Percentiles rank a stretch among this genome's conserved stretches.
phyloP scores from a whole-genome alignment of 2,113 vertebrate genomes.

The Clupea harengus region DNA sequence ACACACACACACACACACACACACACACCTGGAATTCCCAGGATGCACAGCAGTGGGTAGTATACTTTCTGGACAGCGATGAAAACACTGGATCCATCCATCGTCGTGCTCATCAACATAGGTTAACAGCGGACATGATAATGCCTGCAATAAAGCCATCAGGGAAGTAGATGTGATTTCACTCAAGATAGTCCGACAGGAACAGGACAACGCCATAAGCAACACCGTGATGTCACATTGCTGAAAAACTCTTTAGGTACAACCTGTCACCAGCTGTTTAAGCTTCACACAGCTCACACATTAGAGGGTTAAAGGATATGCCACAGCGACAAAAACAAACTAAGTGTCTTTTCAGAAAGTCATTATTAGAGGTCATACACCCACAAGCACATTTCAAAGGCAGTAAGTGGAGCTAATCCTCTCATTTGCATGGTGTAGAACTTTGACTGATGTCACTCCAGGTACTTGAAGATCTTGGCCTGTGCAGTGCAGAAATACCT shows the following conservation, averaged over 20 bases:
- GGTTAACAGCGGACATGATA: conserved; percentile 41
- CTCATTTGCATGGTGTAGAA: not conserved
- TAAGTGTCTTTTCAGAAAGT: not conserved
- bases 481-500: not conserved
- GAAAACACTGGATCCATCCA: conserved; percentile 62
- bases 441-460: not conserved
- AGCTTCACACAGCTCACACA: not conserved
- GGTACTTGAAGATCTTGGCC: not conserved
- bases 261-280: not conserved
- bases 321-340: not conserved
- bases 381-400: not conserved
- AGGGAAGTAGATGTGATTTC: conserved; percentile 28
- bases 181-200: conserved; percentile 16
- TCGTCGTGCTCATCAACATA: conserved; percentile 42
- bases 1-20: not conserved
- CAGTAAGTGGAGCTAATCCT: not conserved
- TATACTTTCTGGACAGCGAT: conserved; percentile 70
- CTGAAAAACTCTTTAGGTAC: not conserved
- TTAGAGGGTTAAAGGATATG: not conserved
- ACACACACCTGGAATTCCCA: conserved; percentile 74
- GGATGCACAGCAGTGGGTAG: conserved; percentile 70
- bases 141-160: conserved; percentile 64
- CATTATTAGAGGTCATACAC: not conserved
- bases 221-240: not conserved
- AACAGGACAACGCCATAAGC: not conserved